Evolutionary conservation across 2,797 vertebrate genomes (phyloP), one percentile per base, ranked within the genome.

Genomic region (Semotilus atromaculatus): DNA sequence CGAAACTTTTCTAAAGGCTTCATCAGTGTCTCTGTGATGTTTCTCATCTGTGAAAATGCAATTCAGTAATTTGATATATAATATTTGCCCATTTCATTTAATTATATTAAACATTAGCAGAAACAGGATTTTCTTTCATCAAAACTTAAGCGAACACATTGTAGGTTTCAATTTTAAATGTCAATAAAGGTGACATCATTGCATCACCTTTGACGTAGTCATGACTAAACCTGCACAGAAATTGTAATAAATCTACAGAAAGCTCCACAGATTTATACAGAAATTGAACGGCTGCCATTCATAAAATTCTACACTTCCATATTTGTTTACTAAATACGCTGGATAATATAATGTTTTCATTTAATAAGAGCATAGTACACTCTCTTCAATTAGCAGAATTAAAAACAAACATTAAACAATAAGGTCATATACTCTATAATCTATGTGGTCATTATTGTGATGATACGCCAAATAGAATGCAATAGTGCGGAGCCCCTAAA

Each of bases 1-100:
- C 98, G 96, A 95, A 99, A 99, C 92, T 96, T 97, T 93, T 99
- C 98, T 93, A 99, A 92, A 78, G 98, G 98, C 92, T 99, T 99
- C 94, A 99, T 98, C 91, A 99, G 94, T 60, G 98, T 99, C 93
- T 99, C 98, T 19, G 96, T 98, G 92, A 99, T 97, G 95, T 98
- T 99, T 88, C 95, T 93, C 91, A 97, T 98, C 98, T 99, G 89
- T 89, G 89, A 83, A 84, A 38, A 85, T 5, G 29, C 18, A 53
- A 79, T 72, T 45, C 16, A 21, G 7, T 34, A 16, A 51, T 14
- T 21, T n/a, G 16, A 53, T 53, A 53, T 14, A 67, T 23, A 31
- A 51, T 10, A 75, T 48, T 48, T 48, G 1, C n/a, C 14, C 7
- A 60, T 40, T 40, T 19, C 0, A 40, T 40, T 26, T 43, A 40